Evolutionary conservation across 1,140 invertebrate species (phyloP).

Genomic region (Dreissena polymorpha): DNA sequence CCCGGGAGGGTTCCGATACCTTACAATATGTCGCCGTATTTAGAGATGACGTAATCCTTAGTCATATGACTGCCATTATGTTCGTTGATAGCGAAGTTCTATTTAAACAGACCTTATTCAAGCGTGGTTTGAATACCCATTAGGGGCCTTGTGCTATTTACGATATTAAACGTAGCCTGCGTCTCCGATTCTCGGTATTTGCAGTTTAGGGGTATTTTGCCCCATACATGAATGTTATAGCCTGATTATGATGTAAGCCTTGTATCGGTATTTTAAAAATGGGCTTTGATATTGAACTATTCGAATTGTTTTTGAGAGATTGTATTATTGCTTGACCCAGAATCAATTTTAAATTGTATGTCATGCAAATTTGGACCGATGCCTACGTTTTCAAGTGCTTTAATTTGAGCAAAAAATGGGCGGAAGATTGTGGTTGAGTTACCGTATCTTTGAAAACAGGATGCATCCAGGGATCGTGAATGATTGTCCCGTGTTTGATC

Average conservation of each 20-base stretch:
- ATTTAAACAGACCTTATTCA: conserved; percentile 10
- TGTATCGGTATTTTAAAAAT: neutral
- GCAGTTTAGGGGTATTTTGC: neutral
- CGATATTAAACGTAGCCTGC: neutral
- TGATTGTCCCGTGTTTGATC: neutral
- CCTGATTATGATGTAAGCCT: conserved; percentile 1
- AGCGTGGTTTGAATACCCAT: neutral
- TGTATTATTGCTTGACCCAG: neutral
- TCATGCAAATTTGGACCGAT: neutral
- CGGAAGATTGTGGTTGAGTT: neutral
- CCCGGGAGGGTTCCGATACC: conserved; percentile 43
- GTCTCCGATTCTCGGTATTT: neutral
- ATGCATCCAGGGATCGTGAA: neutral
- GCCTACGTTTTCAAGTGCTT: neutral
- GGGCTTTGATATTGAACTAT: neutral
- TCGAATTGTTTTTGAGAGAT: neutral
- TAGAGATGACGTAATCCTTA: conserved; percentile 3
- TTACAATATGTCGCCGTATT: conserved; percentile 38
- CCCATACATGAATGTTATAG: neutral
- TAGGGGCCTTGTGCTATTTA: neutral
- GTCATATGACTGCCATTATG: neutral
- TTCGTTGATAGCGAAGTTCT: neutral
- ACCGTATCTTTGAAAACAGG: neutral
- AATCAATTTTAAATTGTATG: neutral
- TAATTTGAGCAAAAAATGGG: neutral